phyloP scores from a whole-genome alignment of 2,888 invertebrate species.

The Aphelenchoides bicaudatus region DNA sequence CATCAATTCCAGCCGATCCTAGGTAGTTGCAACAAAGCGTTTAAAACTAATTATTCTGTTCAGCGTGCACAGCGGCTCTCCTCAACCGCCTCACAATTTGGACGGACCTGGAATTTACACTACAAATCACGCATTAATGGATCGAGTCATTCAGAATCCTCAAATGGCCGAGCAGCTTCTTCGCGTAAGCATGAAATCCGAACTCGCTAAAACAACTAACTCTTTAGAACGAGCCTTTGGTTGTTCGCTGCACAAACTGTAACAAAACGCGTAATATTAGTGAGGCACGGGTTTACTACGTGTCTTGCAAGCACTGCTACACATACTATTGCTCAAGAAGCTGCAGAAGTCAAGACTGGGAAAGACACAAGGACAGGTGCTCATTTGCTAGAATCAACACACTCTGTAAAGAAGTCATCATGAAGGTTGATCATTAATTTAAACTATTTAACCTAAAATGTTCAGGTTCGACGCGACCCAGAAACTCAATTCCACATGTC shows the following conservation, averaged over 20 bases:
- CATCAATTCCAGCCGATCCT: slow-evolving; percentile 58
- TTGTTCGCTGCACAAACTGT: slow-evolving; percentile 60
- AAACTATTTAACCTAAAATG: slow-evolving; percentile 11
- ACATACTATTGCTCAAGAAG: slow-evolving; percentile 87
- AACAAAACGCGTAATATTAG: slow-evolving; percentile 62
- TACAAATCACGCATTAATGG: slow-evolving; percentile 53
- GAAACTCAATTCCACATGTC: slow-evolving; percentile 70
- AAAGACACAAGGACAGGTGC: slow-evolving; percentile 83
- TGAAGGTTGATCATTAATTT: slow-evolving; percentile 53
- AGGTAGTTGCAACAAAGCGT: slow-evolving; percentile 30
- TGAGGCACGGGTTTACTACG: slow-evolving; percentile 76
- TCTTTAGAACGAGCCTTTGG: slow-evolving; percentile 32
- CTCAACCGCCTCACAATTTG: slow-evolving; percentile 24
- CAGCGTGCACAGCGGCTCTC: slow-evolving; percentile 20
- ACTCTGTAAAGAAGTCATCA: slow-evolving; percentile 71
- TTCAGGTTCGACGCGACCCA: slow-evolving; percentile 62
- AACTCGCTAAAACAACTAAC: background rate
- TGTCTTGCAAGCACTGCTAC: slow-evolving; percentile 90
- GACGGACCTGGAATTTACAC: slow-evolving; percentile 58
- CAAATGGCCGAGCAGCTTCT: slow-evolving; percentile 55
- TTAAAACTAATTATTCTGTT: slow-evolving; percentile 4
- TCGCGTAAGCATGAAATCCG: slow-evolving; percentile 30
- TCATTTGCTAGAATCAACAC: slow-evolving; percentile 84
- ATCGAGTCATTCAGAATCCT: slow-evolving; percentile 48
- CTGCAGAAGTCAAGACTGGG: slow-evolving; percentile 87